Conservation (phyloP, 1,140 invertebrate genomes). For the Homalodisca vitripennis region DNA sequence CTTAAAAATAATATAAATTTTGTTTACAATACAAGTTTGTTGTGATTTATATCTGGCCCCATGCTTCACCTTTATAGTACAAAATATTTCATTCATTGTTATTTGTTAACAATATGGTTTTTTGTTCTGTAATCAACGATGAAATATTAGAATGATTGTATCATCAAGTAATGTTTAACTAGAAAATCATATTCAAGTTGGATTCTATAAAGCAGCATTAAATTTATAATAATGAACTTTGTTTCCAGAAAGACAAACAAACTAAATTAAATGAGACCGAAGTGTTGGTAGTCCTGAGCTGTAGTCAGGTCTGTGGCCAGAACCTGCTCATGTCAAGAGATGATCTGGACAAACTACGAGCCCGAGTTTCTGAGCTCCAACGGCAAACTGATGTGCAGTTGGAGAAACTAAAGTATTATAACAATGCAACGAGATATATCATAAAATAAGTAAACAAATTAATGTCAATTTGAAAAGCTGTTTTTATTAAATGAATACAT, state of each 20-base stretch:
- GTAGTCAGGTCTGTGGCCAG: slow-evolving; percentile 63
- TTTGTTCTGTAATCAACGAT: not conserved
- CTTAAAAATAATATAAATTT: too few species aligned
- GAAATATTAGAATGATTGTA: not conserved
- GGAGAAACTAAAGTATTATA: slow-evolving; percentile 49
- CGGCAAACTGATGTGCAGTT: slow-evolving; percentile 60
- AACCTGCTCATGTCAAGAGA: slow-evolving; percentile 60
- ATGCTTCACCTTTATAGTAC: too few species aligned
- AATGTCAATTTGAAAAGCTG: too few species aligned
- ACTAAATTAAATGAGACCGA: slow-evolving; percentile 65
- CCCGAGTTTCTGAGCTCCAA: slow-evolving; percentile 62
- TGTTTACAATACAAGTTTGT: too few species aligned
- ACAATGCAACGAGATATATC: too few species aligned
- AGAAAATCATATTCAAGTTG: not conserved
- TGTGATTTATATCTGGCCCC: too few species aligned
- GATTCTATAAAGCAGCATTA: slow-evolving; percentile 39
- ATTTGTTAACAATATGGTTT: too few species aligned
- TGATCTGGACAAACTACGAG: slow-evolving; percentile 51
- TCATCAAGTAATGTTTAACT: not conserved
- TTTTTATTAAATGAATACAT: too few species aligned
- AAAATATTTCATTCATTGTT: too few species aligned
- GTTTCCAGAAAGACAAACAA: slow-evolving; percentile 66
- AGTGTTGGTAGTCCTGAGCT: slow-evolving; percentile 59
- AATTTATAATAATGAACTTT: slow-evolving; percentile 46
- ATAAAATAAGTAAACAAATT: too few species aligned